phyloP scores from a whole-genome alignment of 2,113 vertebrate genomes.

The Accipiter cooperii region DNA sequence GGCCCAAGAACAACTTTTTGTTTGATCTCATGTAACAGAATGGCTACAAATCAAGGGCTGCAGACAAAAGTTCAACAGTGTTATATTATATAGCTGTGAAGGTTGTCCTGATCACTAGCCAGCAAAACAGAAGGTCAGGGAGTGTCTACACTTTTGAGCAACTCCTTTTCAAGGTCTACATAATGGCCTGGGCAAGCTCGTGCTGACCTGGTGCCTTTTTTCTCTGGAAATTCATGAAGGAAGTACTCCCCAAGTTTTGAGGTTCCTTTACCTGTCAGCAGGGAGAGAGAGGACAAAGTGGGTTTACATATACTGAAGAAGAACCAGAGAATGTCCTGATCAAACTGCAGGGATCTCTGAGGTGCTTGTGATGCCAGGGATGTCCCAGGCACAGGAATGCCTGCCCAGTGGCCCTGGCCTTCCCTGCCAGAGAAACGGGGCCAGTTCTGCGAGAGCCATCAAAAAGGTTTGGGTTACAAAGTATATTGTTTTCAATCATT shows the following conservation, averaged over 20 bases:
- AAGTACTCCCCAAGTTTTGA: not conserved
- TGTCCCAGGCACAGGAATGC: not conserved
- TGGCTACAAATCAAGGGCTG: not conserved
- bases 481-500: not conserved
- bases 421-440: not conserved
- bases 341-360: not conserved
- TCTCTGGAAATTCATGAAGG: not conserved
- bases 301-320: not conserved
- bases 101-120: not conserved
- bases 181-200: not conserved
- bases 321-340: not conserved
- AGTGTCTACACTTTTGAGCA: not conserved
- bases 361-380: not conserved
- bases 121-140: constrained; percentile 29
- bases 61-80: constrained; percentile 47
- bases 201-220: not conserved
- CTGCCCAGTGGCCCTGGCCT: not conserved
- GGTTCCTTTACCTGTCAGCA: not conserved
- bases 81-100: not conserved
- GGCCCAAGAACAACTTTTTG: not conserved
- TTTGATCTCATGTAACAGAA: constrained; percentile 3
- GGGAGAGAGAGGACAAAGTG: not conserved
- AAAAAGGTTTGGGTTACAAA: not conserved
- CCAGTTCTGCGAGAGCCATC: not conserved
- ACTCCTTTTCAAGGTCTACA: not conserved